phyloP scores from a whole-genome alignment of 2,888 invertebrate genomes.

The Eilema caniola region DNA sequence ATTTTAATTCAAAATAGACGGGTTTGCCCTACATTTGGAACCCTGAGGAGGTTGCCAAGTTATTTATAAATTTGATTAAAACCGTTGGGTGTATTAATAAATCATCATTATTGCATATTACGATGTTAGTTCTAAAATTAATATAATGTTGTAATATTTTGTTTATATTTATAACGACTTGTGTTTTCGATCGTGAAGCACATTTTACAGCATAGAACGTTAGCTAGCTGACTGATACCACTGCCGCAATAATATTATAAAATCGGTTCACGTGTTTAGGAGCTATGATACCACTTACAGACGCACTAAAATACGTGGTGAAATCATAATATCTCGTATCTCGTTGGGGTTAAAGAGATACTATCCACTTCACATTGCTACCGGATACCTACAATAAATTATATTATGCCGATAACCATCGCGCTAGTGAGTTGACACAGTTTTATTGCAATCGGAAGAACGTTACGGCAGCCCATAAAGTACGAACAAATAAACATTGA shows the following conservation, averaged over 20 bases:
- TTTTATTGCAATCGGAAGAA: neutral
- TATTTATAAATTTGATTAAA: slow-evolving; percentile 37
- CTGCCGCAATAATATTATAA: neutral
- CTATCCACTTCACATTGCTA: no score
- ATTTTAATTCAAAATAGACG: slow-evolving; percentile 56
- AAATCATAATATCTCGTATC: neutral
- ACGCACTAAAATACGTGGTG: no score
- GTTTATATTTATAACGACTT: neutral
- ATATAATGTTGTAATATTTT: neutral
- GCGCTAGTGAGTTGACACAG: neutral
- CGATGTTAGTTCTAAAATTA: slow-evolving; percentile 5
- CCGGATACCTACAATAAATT: no score
- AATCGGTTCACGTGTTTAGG: neutral
- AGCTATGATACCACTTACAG: neutral
- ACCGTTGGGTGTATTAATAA: slow-evolving; percentile 26
- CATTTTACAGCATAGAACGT: neutral
- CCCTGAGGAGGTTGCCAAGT: slow-evolving; percentile 47
- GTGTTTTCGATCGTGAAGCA: neutral
- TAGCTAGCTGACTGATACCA: neutral
- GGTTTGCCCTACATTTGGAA: slow-evolving; percentile 48
- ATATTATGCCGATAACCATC: neutral
- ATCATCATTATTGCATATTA: slow-evolving; percentile 16
- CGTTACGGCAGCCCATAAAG: neutral
- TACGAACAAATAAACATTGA: neutral
- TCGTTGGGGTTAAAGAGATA: neutral